Evolutionary conservation across 2,888 invertebrate genomes (phyloP).

Genomic region (Hirtodrosophila confusa): DNA sequence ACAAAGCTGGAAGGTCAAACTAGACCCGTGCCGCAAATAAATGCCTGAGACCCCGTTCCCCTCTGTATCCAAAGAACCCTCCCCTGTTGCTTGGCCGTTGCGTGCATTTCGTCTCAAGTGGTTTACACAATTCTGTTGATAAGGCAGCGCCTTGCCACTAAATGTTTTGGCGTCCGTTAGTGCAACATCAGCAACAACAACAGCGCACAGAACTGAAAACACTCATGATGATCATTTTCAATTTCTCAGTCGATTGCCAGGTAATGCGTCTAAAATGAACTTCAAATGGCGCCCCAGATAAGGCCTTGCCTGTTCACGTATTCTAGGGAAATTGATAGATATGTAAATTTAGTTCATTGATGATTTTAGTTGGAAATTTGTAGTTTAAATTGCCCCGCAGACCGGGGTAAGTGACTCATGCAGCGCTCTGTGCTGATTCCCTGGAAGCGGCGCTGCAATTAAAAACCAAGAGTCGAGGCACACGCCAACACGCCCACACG

Average conservation of each 20-base stretch:
- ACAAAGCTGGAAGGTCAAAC: slow-evolving; percentile 25
- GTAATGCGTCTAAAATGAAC: slow-evolving; percentile 70
- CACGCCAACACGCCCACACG: slow-evolving; percentile 12
- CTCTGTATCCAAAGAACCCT: not conserved
- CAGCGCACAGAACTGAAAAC: slow-evolving; percentile 1
- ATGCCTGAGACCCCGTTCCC: slow-evolving; percentile 1
- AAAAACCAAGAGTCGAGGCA: slow-evolving; percentile 29
- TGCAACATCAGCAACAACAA: slow-evolving; percentile 33
- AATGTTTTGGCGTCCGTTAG: slow-evolving; percentile 76
- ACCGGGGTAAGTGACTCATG: slow-evolving; percentile 43
- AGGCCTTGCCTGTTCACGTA: slow-evolving; percentile 21
- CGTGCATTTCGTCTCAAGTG: slow-evolving; percentile 48
- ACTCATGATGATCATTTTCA: slow-evolving; percentile 19
- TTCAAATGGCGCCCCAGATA: slow-evolving; percentile 68
- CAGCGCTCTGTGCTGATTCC: slow-evolving; percentile 45
- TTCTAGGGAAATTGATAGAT: slow-evolving; percentile 47
- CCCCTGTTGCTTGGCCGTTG: slow-evolving; percentile 5
- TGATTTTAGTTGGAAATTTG: slow-evolving; percentile 57
- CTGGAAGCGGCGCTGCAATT: slow-evolving; percentile 46
- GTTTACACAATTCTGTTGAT: slow-evolving; percentile 47
- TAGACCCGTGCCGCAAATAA: slow-evolving; percentile 46
- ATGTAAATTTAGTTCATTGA: slow-evolving; percentile 74
- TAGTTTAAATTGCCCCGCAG: slow-evolving; percentile 33
- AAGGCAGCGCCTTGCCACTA: slow-evolving; percentile 52
- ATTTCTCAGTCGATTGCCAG: slow-evolving; percentile 65